A percentile compares a stretch with the other conserved stretches of the same genome.
These are phyloP conservation scores for Heliopora coerulea DNA, from an alignment of 92 coral and sea anemone species.

Conservation along the genomic window DNA sequence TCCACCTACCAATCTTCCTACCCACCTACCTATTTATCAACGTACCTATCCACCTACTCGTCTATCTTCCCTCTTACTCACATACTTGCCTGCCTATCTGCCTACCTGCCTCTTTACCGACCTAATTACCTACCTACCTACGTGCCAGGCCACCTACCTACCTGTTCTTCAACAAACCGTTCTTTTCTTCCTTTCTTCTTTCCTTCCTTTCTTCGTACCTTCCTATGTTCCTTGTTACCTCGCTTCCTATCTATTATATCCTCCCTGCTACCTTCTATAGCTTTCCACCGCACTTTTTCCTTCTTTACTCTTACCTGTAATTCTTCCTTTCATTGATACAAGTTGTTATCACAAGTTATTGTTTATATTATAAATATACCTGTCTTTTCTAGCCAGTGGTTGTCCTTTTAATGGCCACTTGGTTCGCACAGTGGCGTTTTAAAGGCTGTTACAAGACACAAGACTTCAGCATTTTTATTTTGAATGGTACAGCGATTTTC, in stretches of 20 bases:
- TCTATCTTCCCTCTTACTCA: slow-evolving; percentile 17
- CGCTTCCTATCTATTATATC: not conserved
- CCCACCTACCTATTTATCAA: not conserved
- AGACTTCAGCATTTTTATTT: slow-evolving; percentile 63
- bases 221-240: not conserved
- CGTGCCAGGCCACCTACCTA: not conserved
- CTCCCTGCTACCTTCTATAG: slow-evolving; percentile 5
- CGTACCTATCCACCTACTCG: not conserved
- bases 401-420: slow-evolving; percentile 76
- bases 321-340: not conserved
- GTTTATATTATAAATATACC: too few species aligned
- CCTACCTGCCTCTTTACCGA: too few species aligned
- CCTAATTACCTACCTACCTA: not conserved
- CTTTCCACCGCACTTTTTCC: slow-evolving; percentile 2
- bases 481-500: slow-evolving; percentile 63
- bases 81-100: not conserved
- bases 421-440: slow-evolving; percentile 77
- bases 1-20: not conserved
- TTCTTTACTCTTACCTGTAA: not conserved
- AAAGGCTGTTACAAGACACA: slow-evolving; percentile 50
- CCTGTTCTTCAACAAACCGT: too few species aligned
- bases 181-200: slow-evolving; percentile 27
- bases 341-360: too few species aligned
- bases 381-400: slow-evolving; percentile 62
- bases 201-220: not conserved